Evolutionary conservation across 2,888 invertebrate genomes (phyloP), one percentile per base, ranked within the genome.

Genomic region (Caenorhabditis zanzibari): DNA sequence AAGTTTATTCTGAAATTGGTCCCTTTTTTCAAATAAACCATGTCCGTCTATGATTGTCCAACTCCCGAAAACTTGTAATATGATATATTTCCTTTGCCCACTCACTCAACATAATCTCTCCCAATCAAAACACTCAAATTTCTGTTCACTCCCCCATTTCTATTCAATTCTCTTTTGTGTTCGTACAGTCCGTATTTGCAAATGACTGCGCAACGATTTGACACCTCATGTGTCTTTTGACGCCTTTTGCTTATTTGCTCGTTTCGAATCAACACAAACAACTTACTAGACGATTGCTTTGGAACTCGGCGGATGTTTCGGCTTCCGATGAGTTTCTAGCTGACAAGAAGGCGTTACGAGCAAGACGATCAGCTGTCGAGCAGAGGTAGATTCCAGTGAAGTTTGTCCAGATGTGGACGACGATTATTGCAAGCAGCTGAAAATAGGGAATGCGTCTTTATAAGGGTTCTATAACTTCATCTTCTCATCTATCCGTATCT

Each of bases 371-470:
- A 16, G 81, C 82, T 2, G 88, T 88, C 7, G 88, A 71, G 72
- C 87, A 86, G 24, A 90, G 58, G 69, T 91, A 91, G 59, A 91
- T 86, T 32, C 90, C 90, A 66, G 91, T 86, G 81, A 91, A 88
- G 81, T 90, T 86, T 41, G 86, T 76, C 91, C 91, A 91, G 54
- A 90, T 83, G 84, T 92, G 91, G 10, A 90, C 87, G 54, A 91
- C 85, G 22, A 90, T 75, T 16, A 89, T 85, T 6, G 91, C 90
- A 32, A 92, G 76, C 28, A 91, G 69, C 91, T 91, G 87, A 72
- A 89, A 84, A 32, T 0, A 47, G 4, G 2, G 19, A 19, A n/a
- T 1, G 19, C n/a, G n/a, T n/a, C 44, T 14, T 44, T 12, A 44
- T 14, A n/a, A 6, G 10, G 12, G 38, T 38, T 38, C 38, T 2